Evolutionary conservation across 2,113 vertebrate genomes (phyloP).

Genomic region (Pterocles burchelli): DNA sequence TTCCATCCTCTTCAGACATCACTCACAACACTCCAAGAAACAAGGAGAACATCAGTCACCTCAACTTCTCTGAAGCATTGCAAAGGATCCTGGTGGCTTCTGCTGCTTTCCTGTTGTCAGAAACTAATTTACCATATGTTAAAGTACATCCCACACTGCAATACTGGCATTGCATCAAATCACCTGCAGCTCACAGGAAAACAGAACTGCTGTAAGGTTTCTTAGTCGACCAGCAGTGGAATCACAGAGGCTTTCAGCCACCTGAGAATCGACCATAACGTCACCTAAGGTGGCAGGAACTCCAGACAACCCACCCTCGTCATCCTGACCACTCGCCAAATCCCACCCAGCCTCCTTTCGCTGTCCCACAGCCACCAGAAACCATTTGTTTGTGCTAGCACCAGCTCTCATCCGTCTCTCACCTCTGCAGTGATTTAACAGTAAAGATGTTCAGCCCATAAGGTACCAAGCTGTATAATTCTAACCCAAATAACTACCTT

Average conservation of each 20-base stretch:
- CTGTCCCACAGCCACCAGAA: neutral
- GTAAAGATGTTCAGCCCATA: neutral
- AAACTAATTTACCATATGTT: neutral
- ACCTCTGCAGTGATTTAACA: neutral
- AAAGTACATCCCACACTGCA: neutral
- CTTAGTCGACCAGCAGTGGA: neutral
- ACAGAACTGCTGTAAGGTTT: rapidly evolving
- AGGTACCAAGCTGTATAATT: neutral
- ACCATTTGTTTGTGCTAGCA: neutral
- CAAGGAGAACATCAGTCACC: neutral
- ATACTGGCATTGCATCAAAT: neutral
- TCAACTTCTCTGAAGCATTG: neutral
- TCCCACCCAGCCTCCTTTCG: neutral
- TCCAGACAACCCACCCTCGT: rapidly evolving
- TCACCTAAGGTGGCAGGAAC: neutral
- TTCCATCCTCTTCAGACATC: neutral
- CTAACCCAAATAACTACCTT: neutral
- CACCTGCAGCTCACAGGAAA: neutral
- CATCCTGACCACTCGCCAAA: neutral
- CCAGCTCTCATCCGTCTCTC: neutral
- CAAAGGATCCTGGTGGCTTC: neutral
- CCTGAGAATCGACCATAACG: neutral
- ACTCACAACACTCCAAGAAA: rapidly evolving
- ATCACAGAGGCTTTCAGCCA: neutral
- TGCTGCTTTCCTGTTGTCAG: neutral